Evolutionary conservation across 2,888 invertebrate genomes (phyloP), one percentile per base, ranked within the genome.

Genomic region (Malacosoma neustria): DNA sequence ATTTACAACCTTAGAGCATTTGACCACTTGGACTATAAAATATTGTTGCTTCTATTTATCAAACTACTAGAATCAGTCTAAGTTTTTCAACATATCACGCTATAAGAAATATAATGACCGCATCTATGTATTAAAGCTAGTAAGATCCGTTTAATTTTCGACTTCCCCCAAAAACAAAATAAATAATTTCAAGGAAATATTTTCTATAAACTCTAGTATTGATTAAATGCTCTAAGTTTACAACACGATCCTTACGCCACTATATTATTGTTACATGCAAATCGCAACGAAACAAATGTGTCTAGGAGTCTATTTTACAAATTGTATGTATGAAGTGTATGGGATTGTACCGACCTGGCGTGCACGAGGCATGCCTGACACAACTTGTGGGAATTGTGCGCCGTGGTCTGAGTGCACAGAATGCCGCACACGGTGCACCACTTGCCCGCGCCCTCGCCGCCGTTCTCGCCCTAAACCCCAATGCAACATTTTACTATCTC

Each of bases 331-430:
- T 22, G 22, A 7, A 22, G 5, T 22, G 9, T 22, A 22, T 22
- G 22, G n/a, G n/a, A n/a, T 22, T 22, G 5, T 22, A 86, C 86
- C 81, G 84, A 87, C 87, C 87, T 87, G 85, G 85, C 84, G 81
- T 87, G 87, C 84, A 82, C 84, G 77, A 86, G 84, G 84, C 87
- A 87, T 66, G 86, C 84, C 81, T 84, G 86, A 61, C 87, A 87
- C 71, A 87, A 72, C 74, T 77, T 84, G 60, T 87, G 87, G 55
- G 85, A 75, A 71, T 85, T 84, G 77, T 84, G 81, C 55, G 72
- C 62, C 66, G 85, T 85, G 59, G 76, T 85, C 66, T 76, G 80
- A 62, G 74, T 69, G 75, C 86, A 87, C 61, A 72, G 76, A 63
- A 87, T 86, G 68, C 86, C 82, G 82, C 87, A 87, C 48, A 84